phyloP scores from a whole-genome alignment of 2,113 vertebrate genomes.

The Mesocricetus auratus region DNA sequence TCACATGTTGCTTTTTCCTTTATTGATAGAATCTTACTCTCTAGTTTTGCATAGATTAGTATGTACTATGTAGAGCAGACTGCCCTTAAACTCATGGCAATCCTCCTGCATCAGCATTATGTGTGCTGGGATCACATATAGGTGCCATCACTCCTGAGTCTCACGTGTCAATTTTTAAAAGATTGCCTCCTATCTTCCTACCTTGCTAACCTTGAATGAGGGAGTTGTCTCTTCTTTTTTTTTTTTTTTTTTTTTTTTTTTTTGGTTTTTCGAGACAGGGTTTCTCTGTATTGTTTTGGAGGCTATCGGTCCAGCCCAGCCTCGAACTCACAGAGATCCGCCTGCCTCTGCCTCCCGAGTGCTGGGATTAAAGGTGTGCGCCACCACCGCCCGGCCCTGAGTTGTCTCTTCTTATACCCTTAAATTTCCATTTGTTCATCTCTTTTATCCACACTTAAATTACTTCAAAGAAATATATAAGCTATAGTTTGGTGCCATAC shows the following conservation, averaged over 20 bases:
- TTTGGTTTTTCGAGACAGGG: too few relatives aligned
- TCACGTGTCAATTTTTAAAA: neutral
- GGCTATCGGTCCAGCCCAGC: too few relatives aligned
- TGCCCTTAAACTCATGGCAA: neutral
- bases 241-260: too few relatives aligned
- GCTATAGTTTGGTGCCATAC: neutral
- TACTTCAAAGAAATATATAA: neutral
- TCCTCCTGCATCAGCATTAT: too few relatives aligned
- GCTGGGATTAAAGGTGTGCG: too few relatives aligned
- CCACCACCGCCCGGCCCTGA: too few relatives aligned
- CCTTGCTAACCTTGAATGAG: neutral
- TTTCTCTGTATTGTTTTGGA: too few relatives aligned
- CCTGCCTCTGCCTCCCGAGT: too few relatives aligned
- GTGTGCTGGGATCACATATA: neutral
- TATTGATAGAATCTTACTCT: neutral
- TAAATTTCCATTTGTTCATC: neutral
- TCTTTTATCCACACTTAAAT: neutral
- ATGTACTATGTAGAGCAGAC: neutral
- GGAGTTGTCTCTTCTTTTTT: neutral
- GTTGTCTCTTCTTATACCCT: neutral
- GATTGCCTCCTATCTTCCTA: neutral
- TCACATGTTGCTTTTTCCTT: neutral
- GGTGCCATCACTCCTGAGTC: too few relatives aligned
- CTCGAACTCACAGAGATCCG: too few relatives aligned
- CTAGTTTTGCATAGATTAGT: too few relatives aligned